These are phyloP conservation scores for Pelodytes ibericus DNA, from an alignment of 2,797 vertebrate genomes.

Conservation along the genomic window DNA sequence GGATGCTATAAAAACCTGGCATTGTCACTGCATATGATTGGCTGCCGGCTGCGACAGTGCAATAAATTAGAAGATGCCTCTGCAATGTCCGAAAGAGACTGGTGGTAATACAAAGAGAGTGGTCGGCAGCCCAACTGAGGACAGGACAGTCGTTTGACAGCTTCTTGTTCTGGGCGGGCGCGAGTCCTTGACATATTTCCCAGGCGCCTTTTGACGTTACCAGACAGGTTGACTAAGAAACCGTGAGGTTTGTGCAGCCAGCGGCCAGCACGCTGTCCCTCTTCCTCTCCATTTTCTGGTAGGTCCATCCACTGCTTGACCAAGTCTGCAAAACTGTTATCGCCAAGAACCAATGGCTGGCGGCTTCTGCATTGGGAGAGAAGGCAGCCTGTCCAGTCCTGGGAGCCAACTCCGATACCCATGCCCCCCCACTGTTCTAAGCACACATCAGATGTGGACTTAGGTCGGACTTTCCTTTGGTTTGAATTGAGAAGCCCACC, in stretches of 20 bases:
- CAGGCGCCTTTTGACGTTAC: conserved; percentile 81
- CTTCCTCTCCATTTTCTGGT: conserved; percentile 83
- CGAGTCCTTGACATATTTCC: conserved; percentile 80
- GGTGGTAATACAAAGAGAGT: conserved; percentile 85
- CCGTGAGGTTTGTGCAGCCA: conserved; percentile 83
- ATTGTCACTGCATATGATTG: conserved; percentile 91
- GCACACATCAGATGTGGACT: conserved; percentile 93
- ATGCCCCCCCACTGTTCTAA: conserved; percentile 89
- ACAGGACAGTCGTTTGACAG: conserved; percentile 86
- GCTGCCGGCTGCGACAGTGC: conserved; percentile 94
- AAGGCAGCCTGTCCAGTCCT: conserved; percentile 91
- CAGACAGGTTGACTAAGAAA: conserved; percentile 87
- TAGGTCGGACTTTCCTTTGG: conserved; percentile 78
- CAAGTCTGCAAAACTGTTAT: conserved; percentile 97
- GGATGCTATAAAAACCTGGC: conserved; percentile 18
- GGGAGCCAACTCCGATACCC: conserved; percentile 73
- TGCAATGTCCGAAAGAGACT: conserved; percentile 86
- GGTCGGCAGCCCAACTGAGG: conserved; percentile 80
- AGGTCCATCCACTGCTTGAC: conserved; percentile 99
- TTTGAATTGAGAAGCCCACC: conserved; percentile 80
- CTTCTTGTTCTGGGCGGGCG: conserved; percentile 67
- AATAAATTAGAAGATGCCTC: conserved; percentile 85
- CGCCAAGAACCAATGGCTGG: conserved; percentile 91
- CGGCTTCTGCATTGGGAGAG: conserved; percentile 91
- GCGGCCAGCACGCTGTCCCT: conserved; percentile 71